Percentiles rank a stretch among this genome's conserved stretches.
phyloP scores from a whole-genome alignment of 2,113 vertebrate species.

The Sceloporus undulatus region DNA sequence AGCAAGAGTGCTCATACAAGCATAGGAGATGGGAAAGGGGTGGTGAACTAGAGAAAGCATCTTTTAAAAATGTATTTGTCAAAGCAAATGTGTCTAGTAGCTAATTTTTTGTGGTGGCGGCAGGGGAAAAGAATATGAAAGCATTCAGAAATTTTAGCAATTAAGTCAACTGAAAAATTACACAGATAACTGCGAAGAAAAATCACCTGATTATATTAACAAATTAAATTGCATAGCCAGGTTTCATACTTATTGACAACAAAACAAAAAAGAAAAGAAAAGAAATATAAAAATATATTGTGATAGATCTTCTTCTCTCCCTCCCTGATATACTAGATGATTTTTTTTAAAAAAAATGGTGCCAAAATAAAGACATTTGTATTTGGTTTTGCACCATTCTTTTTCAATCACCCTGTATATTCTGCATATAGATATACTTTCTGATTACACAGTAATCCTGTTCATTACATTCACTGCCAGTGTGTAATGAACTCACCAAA shows the following conservation, averaged over 20 bases:
- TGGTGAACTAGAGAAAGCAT: not conserved
- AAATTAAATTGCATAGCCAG: accelerated
- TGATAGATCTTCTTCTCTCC: no score
- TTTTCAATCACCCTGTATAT: no score
- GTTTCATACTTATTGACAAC: constrained; percentile 14
- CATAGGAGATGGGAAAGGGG: accelerated
- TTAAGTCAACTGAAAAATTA: constrained; percentile 31
- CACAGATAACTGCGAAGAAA: not conserved
- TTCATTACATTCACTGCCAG: no score
- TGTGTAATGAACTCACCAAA: no score
- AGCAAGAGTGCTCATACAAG: not conserved
- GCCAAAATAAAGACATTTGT: no score
- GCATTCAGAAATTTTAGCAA: not conserved
- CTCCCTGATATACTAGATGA: no score
- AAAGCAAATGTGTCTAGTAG: constrained; percentile 2
- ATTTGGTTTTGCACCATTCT: no score
- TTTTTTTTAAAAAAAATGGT: no score
- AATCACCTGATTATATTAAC: constrained; percentile 23
- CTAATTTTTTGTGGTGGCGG: not conserved
- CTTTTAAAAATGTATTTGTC: not conserved
- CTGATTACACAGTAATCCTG: no score
- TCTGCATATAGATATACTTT: no score
- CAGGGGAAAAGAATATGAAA: not conserved
- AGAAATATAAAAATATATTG: not conserved
- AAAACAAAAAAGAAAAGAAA: not conserved